Evolutionary conservation across 2,797 vertebrate species (phyloP), one percentile per base, ranked within the genome.

Genomic region (Premnoplex brunnescens): DNA sequence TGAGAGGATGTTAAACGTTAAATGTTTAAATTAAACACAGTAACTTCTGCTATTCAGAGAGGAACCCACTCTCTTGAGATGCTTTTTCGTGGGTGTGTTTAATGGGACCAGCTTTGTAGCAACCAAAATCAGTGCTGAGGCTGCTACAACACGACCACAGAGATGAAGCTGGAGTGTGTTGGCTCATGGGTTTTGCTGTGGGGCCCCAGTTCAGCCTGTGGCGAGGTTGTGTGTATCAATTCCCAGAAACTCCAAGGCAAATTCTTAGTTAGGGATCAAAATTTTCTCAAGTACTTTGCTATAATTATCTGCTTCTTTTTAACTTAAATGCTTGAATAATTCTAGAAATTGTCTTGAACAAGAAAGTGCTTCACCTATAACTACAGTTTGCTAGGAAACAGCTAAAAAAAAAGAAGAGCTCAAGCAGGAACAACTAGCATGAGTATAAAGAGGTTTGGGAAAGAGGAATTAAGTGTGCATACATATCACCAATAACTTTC

Each of bases 311-410:
- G 7, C 36, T 88, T 66, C 59, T 39, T 75, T 76, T 63, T 39
- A 74, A 89, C 93, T 85, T n/a, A 64, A 87, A 77, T 52, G 63
- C 86, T 89, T 87, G 80, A 82, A 89, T 95, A 87, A 93, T 79
- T 87, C 44, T 56, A 87, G 63, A 92, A 94, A 76, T 76, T 37
- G n/a, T 24, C 24, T 86, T 39, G 67, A 82, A 52, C 11, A 39
- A 54, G 44, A 77, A 77, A 76, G 54, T 46, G 39, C 34, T 95
- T 90, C 48, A 51, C 66, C 60, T 69, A n/a, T 43, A 91, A 36
- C 20, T 71, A n/a, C 10, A 68, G 49, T 85, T 94, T 88, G 39
- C 73, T 79, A 62, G 51, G 66, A 49, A 91, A 90, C 7, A 26
- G 32, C 49, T 39, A 0, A 34, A 46, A 49, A 73, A 66, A 86